Conservation (phyloP, 2,888 invertebrate genomes). For the Candidula unifasciata region DNA sequence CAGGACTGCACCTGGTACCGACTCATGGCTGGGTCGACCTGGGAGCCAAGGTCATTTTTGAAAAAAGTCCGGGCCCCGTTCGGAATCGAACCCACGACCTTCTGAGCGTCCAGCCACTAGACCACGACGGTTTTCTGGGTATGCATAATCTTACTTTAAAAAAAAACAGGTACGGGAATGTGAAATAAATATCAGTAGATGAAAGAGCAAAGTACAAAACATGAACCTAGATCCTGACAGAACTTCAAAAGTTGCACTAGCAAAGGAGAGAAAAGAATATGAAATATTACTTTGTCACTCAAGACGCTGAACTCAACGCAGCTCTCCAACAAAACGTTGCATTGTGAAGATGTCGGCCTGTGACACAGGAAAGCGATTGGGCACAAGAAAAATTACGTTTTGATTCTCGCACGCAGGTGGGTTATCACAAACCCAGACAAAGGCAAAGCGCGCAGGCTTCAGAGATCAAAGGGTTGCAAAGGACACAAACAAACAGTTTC, state of each 20-base stretch:
- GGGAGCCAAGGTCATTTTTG: too few relatives aligned
- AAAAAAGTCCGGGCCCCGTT: too few relatives aligned
- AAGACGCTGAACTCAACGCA: not conserved
- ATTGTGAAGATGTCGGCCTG: not conserved
- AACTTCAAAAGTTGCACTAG: not conserved
- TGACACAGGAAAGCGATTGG: not conserved
- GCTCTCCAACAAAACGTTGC: not conserved
- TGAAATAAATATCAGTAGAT: too few relatives aligned
- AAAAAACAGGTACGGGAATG: too few relatives aligned
- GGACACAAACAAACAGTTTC: conserved; percentile 37
- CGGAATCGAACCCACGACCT: too few relatives aligned
- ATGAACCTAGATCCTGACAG: not conserved
- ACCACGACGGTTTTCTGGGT: too few relatives aligned
- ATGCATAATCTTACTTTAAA: too few relatives aligned
- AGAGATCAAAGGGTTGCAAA: conserved; percentile 31
- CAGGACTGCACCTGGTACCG: too few relatives aligned
- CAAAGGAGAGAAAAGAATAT: conserved; percentile 23
- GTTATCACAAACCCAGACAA: conserved; percentile 37
- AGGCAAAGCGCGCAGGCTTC: not conserved
- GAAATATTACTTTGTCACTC: conserved; percentile 3
- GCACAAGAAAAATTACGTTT: conserved; percentile 33
- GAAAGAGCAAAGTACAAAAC: not conserved
- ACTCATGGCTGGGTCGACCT: too few relatives aligned
- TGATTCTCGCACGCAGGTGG: conserved; percentile 36
- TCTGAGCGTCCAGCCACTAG: too few relatives aligned